Conservation (phyloP, 2,113 vertebrate genomes). For the Microcebus jonahi region DNA sequence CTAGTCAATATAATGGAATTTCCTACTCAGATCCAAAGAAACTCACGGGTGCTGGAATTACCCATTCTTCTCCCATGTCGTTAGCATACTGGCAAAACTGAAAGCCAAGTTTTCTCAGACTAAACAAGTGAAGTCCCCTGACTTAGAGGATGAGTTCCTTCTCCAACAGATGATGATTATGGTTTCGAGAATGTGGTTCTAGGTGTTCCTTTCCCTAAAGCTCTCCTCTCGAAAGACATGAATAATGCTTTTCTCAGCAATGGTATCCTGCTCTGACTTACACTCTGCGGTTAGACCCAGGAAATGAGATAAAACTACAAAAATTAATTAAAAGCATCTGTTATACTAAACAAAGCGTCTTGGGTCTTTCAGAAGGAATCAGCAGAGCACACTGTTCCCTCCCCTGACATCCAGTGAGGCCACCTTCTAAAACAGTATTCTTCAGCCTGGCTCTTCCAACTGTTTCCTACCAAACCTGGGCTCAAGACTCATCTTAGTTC, state of each 20-base stretch:
- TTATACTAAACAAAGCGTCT: not conserved
- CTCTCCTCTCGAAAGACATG: not conserved
- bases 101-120: not conserved
- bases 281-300: not conserved
- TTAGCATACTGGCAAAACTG: not conserved
- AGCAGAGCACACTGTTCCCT: slow-evolving; percentile 4
- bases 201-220: not conserved
- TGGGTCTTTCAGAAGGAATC: slow-evolving; percentile 29
- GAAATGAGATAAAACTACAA: slow-evolving; percentile 45
- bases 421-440: not conserved
- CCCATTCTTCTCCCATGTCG: not conserved
- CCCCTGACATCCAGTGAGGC: not conserved
- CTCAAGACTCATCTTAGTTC: not conserved
- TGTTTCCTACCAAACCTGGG: not conserved
- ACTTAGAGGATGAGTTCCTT: not conserved
- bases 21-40: slow-evolving; percentile 6
- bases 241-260: slow-evolving; percentile 27
- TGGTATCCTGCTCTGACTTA: not conserved
- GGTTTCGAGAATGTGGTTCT: not conserved
- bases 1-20: not conserved
- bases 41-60: not conserved
- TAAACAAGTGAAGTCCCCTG: not conserved
- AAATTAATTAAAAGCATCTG: slow-evolving; percentile 64
- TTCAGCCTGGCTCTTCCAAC: not conserved
- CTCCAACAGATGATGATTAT: not conserved